A percentile compares a stretch with the other conserved stretches of the same genome.
Evolutionary conservation across 1,140 invertebrate species (phyloP).

Genomic region (Saxidomus purpurata): DNA sequence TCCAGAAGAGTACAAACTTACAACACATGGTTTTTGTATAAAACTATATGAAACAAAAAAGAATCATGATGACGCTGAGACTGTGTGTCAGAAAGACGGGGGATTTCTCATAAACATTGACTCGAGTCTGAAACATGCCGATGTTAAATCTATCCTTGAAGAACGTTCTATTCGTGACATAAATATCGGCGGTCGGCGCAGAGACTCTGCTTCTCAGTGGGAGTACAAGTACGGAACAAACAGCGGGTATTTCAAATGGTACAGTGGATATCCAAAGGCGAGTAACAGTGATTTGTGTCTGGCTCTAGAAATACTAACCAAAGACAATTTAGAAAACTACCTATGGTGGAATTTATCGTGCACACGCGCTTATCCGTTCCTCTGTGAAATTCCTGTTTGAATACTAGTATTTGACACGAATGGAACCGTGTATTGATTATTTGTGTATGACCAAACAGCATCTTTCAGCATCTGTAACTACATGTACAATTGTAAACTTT

Average conservation of each 20-base stretch:
- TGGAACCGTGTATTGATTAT: no score
- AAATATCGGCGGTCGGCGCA: neutral
- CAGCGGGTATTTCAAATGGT: neutral
- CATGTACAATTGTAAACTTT: no score
- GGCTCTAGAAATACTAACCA: neutral
- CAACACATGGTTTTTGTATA: constrained; percentile 8
- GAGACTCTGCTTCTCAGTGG: neutral
- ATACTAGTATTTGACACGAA: neutral
- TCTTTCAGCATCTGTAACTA: no score
- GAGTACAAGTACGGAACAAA: neutral
- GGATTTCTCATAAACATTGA: neutral
- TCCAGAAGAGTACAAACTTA: neutral
- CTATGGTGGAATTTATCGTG: neutral
- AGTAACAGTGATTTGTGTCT: neutral
- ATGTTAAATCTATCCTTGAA: neutral
- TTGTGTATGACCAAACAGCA: no score
- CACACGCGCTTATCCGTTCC: neutral
- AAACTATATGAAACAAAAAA: neutral
- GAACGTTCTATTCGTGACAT: neutral
- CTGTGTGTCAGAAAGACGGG: neutral
- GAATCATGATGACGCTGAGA: neutral
- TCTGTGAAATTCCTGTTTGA: neutral
- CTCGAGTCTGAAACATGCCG: neutral
- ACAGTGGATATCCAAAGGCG: neutral
- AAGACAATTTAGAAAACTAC: no score